Percentiles rank a stretch among this genome's conserved stretches.
phyloP scores from a whole-genome alignment of 2,113 vertebrate genomes.

The Otis tarda region DNA sequence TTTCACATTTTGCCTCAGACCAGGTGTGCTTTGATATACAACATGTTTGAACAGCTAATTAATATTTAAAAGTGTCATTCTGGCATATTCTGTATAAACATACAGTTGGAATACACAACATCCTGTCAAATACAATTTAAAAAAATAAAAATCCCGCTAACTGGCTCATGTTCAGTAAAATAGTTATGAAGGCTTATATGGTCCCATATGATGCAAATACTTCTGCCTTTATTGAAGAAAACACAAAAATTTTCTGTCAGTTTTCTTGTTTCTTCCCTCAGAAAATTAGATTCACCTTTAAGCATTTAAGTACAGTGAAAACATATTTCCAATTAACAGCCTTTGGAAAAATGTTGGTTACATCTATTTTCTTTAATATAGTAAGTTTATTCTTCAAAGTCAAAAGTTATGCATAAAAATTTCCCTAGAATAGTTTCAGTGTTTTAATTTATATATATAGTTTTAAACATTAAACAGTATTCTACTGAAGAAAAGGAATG shows the following conservation, averaged over 20 bases:
- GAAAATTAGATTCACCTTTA: neutral
- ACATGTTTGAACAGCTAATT: constrained; percentile 36
- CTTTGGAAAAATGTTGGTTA: neutral
- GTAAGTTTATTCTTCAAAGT: neutral
- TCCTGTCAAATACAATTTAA: neutral
- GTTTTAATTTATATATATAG: neutral
- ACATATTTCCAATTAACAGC: neutral
- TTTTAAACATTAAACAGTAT: neutral
- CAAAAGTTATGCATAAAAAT: neutral
- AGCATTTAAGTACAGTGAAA: neutral
- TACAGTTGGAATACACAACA: neutral
- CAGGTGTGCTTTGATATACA: constrained; percentile 55
- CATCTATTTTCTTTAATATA: neutral
- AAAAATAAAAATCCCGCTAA: neutral
- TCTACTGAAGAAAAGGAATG: neutral
- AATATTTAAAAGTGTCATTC: constrained; percentile 53
- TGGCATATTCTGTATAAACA: constrained; percentile 4
- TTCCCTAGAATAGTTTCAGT: neutral
- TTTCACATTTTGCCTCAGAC: constrained; percentile 41
- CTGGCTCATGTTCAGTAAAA: neutral
- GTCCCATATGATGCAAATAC: neutral
- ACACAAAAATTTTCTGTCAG: neutral
- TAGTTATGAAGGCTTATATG: neutral
- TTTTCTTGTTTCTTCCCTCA: neutral
- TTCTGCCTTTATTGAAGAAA: neutral